Evolutionary conservation across 2,888 invertebrate genomes (phyloP), one percentile per base, ranked within the genome.

Genomic region (Branchinecta sandiegonensis): DNA sequence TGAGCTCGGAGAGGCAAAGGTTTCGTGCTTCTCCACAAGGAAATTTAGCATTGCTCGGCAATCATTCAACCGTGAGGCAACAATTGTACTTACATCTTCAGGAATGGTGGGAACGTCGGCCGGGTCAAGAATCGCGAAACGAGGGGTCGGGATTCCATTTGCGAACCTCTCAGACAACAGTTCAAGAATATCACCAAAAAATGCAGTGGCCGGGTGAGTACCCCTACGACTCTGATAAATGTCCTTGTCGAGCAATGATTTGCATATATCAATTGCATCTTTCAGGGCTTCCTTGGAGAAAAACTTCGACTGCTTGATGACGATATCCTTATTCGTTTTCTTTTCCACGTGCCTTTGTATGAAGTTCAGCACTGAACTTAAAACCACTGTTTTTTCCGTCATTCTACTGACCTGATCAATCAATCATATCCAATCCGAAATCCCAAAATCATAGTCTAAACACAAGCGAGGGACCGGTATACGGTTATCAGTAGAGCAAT

Each of bases 41-140:
- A 50, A 50, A 6, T 14, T 50, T 50, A 13, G 13, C 56, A 50
- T 50, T 14, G 56, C 56, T 50, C 14, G 13, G 14, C 56, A 50
- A 50, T 50, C 56, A n/a, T 50, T 50, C 56, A 50, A 50, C 14
- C 56, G 56, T 6, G 56, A 50, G 56, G 13, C 56, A 50, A 50
- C 56, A 14, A 50, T 50, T 14, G 56, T 50, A 50, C 56, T 5
- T n/a, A 50, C 56, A 50, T 50, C 14, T 50, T 50, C 56, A 50
- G 56, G 56, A 50, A 50, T 50, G 56, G 56, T 50, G 56, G 56
- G 56, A 50, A 50, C 56, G 3, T 50, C 56, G 14, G 56, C 56
- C 14, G 56, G 56, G 56, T 50, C 56, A 14, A 50, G 56, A 50
- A 50, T 50, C 13, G 56, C 56, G 14, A 50, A 50, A 50, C 56